Evolutionary conservation across 2,888 invertebrate species (phyloP).

Genomic region (Subacronicta megacephala): DNA sequence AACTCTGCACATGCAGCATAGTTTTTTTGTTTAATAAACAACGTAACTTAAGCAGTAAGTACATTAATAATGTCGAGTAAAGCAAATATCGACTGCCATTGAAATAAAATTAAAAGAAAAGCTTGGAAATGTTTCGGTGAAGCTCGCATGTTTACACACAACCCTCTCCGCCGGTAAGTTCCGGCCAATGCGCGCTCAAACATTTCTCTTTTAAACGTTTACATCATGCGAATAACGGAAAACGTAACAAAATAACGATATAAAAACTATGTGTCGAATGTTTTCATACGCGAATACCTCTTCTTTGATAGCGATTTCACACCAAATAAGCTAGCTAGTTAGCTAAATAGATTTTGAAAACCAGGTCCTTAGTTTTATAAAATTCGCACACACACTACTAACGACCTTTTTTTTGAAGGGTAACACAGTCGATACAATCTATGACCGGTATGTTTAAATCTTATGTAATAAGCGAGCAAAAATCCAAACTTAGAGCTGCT

Average conservation of each 20-base stretch:
- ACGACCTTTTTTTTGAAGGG: too few species aligned
- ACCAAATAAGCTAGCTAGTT: too few species aligned
- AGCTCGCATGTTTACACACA: conserved; percentile 73
- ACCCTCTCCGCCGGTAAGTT: conserved; percentile 70
- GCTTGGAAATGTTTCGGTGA: conserved; percentile 70
- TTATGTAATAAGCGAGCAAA: too few species aligned
- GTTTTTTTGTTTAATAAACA: not conserved
- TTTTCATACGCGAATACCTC: conserved; percentile 34
- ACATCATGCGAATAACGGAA: conserved; percentile 60
- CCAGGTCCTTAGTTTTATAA: too few species aligned
- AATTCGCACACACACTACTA: too few species aligned
- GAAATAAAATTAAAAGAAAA: conserved; percentile 65
- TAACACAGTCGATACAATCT: too few species aligned
- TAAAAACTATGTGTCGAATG: conserved; percentile 40
- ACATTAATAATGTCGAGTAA: conserved; percentile 42
- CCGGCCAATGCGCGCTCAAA: conserved; percentile 73
- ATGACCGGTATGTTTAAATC: too few species aligned
- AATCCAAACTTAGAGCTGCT: too few species aligned
- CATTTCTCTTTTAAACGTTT: conserved; percentile 71
- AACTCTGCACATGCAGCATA: not conserved
- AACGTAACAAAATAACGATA: conserved; percentile 53
- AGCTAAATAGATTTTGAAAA: too few species aligned
- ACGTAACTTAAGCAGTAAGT: conserved; percentile 23
- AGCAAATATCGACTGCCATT: conserved; percentile 59
- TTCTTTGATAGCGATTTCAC: conserved; percentile 25